phyloP scores from a whole-genome alignment of 2,797 vertebrate species.

The Cephalopachus bancanus region DNA sequence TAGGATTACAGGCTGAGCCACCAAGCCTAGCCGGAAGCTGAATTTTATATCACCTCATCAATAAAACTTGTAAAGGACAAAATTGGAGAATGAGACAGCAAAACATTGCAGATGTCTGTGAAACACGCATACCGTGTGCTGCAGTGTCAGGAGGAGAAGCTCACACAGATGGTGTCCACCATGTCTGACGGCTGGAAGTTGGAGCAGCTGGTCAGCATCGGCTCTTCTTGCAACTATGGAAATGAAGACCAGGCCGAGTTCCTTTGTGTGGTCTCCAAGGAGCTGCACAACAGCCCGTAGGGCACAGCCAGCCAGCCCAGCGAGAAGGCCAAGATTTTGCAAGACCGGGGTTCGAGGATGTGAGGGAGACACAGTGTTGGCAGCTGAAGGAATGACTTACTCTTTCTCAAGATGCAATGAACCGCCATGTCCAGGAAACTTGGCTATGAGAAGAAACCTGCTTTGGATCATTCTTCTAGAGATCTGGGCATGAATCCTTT shows the following conservation, averaged over 20 bases:
- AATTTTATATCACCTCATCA: conserved; percentile 99
- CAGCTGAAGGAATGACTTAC: conserved; percentile 75
- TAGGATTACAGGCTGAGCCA: too few species aligned
- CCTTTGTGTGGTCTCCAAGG: conserved; percentile 98
- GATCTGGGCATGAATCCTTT: conserved; percentile 86
- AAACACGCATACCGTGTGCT: conserved; percentile 98
- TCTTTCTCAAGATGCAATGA: conserved; percentile 85
- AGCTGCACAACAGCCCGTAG: conserved; percentile 97
- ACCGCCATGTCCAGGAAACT: conserved; percentile 84
- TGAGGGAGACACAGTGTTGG: conserved; percentile 91
- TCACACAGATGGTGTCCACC: conserved; percentile 95
- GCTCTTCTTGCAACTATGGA: conserved; percentile 99
- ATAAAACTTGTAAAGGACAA: conserved; percentile 99
- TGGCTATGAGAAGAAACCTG: conserved; percentile 84
- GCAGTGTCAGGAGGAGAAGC: conserved; percentile 96
- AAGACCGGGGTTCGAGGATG: conserved; percentile 98
- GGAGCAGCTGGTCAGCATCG: conserved; percentile 97
- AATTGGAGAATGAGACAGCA: conserved; percentile 98
- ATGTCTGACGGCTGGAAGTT: conserved; percentile 96
- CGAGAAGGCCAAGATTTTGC: conserved; percentile 99
- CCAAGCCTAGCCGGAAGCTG: conserved; percentile 90
- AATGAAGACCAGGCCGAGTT: conserved; percentile 99
- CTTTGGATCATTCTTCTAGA: conserved; percentile 88
- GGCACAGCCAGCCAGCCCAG: conserved; percentile 97
- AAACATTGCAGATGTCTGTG: conserved; percentile 96